Conservation (phyloP, 2,888 invertebrate species). For the Drosophila fungiperda region DNA sequence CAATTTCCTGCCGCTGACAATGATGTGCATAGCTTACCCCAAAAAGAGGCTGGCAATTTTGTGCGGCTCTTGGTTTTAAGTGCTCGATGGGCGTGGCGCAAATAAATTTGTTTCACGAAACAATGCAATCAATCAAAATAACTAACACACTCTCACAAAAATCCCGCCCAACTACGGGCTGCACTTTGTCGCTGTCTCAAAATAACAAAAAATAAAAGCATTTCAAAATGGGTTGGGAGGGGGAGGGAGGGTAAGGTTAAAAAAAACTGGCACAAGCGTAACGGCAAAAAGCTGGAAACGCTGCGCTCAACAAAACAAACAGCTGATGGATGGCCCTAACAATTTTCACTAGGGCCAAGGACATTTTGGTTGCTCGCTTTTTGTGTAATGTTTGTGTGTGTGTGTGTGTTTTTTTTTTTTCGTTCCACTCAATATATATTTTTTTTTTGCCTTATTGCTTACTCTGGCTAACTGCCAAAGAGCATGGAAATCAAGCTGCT, state of each 20-base stretch:
- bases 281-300: slow-evolving; percentile 52
- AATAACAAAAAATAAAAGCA: slow-evolving; percentile 2
- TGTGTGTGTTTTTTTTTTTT: neutral
- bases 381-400: neutral
- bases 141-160: slow-evolving; percentile 46
- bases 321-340: slow-evolving; percentile 69
- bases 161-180: slow-evolving; percentile 37
- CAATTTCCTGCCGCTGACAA: slow-evolving; percentile 62
- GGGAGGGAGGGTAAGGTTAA: neutral
- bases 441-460: slow-evolving; percentile 11
- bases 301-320: slow-evolving; percentile 63
- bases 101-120: slow-evolving; percentile 77
- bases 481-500: slow-evolving; percentile 39
- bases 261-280: slow-evolving; percentile 30
- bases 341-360: slow-evolving; percentile 73
- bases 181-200: slow-evolving; percentile 59
- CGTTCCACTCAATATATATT: neutral
- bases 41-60: slow-evolving; percentile 18
- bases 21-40: slow-evolving; percentile 43
- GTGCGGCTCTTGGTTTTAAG: slow-evolving; percentile 45
- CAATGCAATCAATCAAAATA: slow-evolving; percentile 78
- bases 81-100: slow-evolving; percentile 51
- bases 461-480: slow-evolving; percentile 49
- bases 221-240: neutral
- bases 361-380: slow-evolving; percentile 49